These are phyloP conservation scores for Channa maculata DNA, from an alignment of 2,113 vertebrate genomes.

Conservation along the genomic window DNA sequence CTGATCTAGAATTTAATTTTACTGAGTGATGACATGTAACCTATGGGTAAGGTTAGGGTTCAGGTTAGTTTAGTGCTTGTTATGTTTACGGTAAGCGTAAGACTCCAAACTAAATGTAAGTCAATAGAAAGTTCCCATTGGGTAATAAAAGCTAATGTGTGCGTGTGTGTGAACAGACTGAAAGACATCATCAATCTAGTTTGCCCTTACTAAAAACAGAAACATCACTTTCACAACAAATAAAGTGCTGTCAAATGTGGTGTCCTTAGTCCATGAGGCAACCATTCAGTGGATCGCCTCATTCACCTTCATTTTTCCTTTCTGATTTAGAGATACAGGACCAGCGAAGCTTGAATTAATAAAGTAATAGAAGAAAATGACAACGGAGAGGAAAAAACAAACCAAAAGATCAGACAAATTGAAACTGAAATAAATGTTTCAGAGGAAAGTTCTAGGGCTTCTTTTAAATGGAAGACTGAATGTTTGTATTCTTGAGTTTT, in stretches of 20 bases:
- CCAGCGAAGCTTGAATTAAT: not conserved
- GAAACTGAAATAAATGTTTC: not conserved
- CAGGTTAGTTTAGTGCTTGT: too few relatives aligned
- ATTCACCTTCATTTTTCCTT: not conserved
- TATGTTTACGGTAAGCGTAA: too few relatives aligned
- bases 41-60: too few relatives aligned
- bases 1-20: too few relatives aligned
- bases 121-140: too few relatives aligned
- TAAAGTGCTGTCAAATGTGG: not conserved
- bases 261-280: not conserved
- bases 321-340: not conserved
- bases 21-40: too few relatives aligned
- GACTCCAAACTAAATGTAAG: too few relatives aligned
- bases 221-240: not conserved
- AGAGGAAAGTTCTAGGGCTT: not conserved
- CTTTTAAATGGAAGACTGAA: not conserved
- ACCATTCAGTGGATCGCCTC: too few relatives aligned
- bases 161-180: not conserved
- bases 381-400: not conserved
- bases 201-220: constrained; percentile 3
- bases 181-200: constrained; percentile 12
- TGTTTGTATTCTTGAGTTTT: not conserved
- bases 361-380: not conserved
- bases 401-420: not conserved
- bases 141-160: not conserved